Conservation (phyloP, 2,888 invertebrate species). For the Maniola hyperantus region DNA sequence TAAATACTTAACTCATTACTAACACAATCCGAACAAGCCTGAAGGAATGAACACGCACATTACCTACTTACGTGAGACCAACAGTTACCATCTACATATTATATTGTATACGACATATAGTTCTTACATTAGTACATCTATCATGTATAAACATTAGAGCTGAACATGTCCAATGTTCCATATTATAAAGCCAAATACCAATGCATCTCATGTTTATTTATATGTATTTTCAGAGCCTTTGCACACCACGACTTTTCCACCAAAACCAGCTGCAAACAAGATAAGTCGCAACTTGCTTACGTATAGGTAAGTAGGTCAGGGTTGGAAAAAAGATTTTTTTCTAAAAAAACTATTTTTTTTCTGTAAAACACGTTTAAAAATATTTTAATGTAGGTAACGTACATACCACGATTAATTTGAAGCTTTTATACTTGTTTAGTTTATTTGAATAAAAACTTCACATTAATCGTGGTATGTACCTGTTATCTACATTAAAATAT, state of each 20-base stretch:
- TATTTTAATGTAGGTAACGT: no score
- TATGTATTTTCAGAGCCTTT: slow-evolving; percentile 48
- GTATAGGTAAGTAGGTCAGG: no score
- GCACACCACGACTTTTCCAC: not conserved
- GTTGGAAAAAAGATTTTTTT: no score
- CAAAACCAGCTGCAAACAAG: not conserved
- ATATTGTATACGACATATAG: slow-evolving; percentile 57
- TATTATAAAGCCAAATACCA: slow-evolving; percentile 84
- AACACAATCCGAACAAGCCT: slow-evolving; percentile 1
- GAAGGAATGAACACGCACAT: slow-evolving; percentile 67
- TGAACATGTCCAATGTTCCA: slow-evolving; percentile 78
- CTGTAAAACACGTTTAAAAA: no score
- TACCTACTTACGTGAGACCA: slow-evolving; percentile 53
- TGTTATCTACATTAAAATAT: no score
- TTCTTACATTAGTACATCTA: slow-evolving; percentile 46
- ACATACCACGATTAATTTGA: no score
- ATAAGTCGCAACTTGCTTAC: not conserved
- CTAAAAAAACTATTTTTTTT: no score
- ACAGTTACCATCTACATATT: slow-evolving; percentile 61
- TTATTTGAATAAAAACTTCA: no score
- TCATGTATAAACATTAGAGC: slow-evolving; percentile 69
- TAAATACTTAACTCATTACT: not conserved
- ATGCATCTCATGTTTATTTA: slow-evolving; percentile 80
- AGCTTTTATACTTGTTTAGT: no score
- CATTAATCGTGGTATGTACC: no score